Conservation (phyloP, 1,140 invertebrate genomes). For the Macrosteles quadrilineatus region DNA sequence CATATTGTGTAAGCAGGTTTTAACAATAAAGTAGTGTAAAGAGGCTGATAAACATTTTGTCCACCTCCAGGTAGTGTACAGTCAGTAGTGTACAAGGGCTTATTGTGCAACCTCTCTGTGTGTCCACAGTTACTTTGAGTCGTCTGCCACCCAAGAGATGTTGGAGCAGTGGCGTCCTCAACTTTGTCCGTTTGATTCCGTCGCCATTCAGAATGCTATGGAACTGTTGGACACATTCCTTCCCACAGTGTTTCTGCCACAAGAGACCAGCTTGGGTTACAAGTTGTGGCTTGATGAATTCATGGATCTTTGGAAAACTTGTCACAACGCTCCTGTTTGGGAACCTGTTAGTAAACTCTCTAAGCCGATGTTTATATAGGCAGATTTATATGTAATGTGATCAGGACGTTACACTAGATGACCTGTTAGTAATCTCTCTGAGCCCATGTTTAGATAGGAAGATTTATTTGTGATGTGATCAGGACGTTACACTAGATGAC, state of each 20-base stretch:
- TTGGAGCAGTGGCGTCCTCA: slow-evolving; percentile 78
- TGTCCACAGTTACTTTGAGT: slow-evolving; percentile 74
- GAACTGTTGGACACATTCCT: slow-evolving; percentile 73
- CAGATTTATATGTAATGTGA: background rate
- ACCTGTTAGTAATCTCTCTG: too few species aligned
- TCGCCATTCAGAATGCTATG: slow-evolving; percentile 60
- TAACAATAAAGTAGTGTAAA: too few species aligned
- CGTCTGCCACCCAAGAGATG: slow-evolving; percentile 81
- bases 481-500: too few species aligned
- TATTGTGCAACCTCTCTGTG: too few species aligned
- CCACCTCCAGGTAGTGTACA: too few species aligned
- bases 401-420: too few species aligned
- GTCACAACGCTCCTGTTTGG: slow-evolving; percentile 69
- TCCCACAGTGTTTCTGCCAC: slow-evolving; percentile 65
- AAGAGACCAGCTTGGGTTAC: slow-evolving; percentile 64
- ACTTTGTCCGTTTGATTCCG: slow-evolving; percentile 67
- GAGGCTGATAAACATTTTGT: too few species aligned
- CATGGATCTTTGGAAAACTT: slow-evolving; percentile 74
- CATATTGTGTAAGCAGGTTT: too few species aligned
- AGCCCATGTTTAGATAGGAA: too few species aligned
- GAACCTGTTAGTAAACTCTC: slow-evolving; percentile 66
- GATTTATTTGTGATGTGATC: too few species aligned
- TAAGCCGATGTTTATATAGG: background rate
- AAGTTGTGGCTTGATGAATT: slow-evolving; percentile 85
- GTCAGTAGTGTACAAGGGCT: too few species aligned